phyloP scores from a whole-genome alignment of 2,888 invertebrate species.

The Drosophila pseudotalamancana region DNA sequence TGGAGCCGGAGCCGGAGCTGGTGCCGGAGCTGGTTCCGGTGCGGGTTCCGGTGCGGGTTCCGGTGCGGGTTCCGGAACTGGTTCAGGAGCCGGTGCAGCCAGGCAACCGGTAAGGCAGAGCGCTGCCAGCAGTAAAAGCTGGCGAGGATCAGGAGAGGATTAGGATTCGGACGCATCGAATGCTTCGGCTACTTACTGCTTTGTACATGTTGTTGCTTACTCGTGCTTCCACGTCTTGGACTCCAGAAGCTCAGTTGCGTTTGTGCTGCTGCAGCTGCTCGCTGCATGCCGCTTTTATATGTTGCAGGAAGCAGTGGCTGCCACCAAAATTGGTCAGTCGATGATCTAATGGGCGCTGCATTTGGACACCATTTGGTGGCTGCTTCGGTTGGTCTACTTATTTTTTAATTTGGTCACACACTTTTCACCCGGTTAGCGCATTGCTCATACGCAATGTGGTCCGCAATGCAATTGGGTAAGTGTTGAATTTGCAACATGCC shows the following conservation, averaged over 20 bases:
- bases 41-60: slow-evolving; percentile 66
- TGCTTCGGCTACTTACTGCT: slow-evolving; percentile 45
- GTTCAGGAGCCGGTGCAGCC: slow-evolving; percentile 66
- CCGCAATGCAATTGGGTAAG: slow-evolving; percentile 35
- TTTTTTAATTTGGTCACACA: slow-evolving; percentile 34
- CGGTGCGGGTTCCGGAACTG: slow-evolving; percentile 55
- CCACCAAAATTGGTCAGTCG: slow-evolving; percentile 41
- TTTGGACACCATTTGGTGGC: slow-evolving; percentile 28
- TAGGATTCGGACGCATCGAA: neutral
- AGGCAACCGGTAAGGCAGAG: slow-evolving; percentile 51
- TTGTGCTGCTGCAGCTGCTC: slow-evolving; percentile 35
- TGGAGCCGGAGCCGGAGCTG: slow-evolving; percentile 43
- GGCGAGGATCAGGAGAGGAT: neutral
- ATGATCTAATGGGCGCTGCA: slow-evolving; percentile 64
- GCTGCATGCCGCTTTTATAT: slow-evolving; percentile 57
- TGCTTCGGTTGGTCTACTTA: slow-evolving; percentile 46
- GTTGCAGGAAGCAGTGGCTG: slow-evolving; percentile 20
- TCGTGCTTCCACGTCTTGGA: slow-evolving; percentile 8
- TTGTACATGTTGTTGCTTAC: slow-evolving; percentile 40
- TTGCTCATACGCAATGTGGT: slow-evolving; percentile 42
- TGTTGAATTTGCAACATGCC: slow-evolving; percentile 48
- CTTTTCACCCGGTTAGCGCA: slow-evolving; percentile 35
- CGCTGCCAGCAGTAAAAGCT: slow-evolving; percentile 70
- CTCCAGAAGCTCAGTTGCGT: slow-evolving; percentile 27
- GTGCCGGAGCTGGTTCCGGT: slow-evolving; percentile 55